These are phyloP conservation scores for Papilio xuthus DNA, from an alignment of 1,140 invertebrate genomes.

Conservation along the genomic window DNA sequence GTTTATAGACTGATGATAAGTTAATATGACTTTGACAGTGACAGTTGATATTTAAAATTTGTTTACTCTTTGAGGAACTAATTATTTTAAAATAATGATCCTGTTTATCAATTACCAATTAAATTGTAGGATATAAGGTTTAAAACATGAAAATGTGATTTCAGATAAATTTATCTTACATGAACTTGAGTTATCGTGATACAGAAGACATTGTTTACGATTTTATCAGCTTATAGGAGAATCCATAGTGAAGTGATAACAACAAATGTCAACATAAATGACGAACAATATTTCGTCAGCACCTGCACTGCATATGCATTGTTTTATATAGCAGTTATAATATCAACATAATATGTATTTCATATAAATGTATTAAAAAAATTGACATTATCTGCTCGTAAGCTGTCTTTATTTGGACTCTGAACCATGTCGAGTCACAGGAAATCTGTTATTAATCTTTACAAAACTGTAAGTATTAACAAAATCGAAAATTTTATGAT, in stretches of 20 bases:
- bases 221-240: not conserved
- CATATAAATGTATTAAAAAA: constrained; percentile 8
- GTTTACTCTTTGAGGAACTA: not conserved
- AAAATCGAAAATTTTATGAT: not conserved
- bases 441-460: constrained; percentile 69
- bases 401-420: constrained; percentile 17
- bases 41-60: not conserved
- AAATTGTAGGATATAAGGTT: not conserved
- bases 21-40: not conserved
- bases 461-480: constrained; percentile 66
- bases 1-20: not conserved
- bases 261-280: constrained; percentile 13
- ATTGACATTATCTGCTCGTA: constrained; percentile 29
- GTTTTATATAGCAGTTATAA: not conserved
- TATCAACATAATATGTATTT: not conserved
- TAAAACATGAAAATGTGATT: not conserved
- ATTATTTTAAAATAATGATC: not conserved
- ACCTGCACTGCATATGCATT: not conserved
- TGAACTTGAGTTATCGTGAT: not conserved
- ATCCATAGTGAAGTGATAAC: not conserved
- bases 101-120: too few relatives aligned
- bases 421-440: constrained; percentile 53
- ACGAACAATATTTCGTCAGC: not conserved
- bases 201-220: not conserved
- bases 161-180: not conserved